Conservation (phyloP, 1,140 invertebrate species). For the Druon quercuslanigerum region DNA sequence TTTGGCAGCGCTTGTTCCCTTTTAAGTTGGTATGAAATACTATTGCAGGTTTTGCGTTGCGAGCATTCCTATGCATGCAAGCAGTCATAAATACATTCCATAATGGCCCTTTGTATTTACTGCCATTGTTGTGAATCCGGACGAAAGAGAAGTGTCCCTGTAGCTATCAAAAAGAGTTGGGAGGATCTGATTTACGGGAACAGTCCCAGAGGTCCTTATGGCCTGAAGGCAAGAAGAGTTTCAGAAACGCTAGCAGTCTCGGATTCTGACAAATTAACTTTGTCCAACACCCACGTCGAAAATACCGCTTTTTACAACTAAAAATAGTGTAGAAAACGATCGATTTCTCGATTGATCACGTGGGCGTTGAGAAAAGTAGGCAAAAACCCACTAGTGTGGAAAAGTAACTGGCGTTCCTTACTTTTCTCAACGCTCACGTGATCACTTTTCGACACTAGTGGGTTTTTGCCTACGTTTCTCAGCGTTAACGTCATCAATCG, state of each 20-base stretch:
- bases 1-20: neutral
- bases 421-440: too few species aligned
- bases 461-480: too few species aligned
- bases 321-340: too few species aligned
- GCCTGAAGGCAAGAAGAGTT: neutral
- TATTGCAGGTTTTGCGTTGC: slow-evolving; percentile 3
- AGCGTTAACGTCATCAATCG: too few species aligned
- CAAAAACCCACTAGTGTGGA: too few species aligned
- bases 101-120: slow-evolving; percentile 31
- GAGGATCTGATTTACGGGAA: neutral
- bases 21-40: slow-evolving; percentile 13
- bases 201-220: neutral
- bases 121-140: slow-evolving; percentile 9
- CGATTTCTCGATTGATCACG: too few species aligned
- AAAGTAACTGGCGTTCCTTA: too few species aligned
- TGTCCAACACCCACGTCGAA: too few species aligned
- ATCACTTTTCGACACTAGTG: too few species aligned
- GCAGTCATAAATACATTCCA: slow-evolving; percentile 16
- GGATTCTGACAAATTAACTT: neutral
- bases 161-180: neutral
- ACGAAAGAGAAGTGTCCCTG: neutral
- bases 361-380: too few species aligned
- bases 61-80: neutral
- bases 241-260: neutral
- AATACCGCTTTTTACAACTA: too few species aligned